A percentile compares a stretch with the other conserved stretches of the same genome.
Conservation (phyloP, 2,888 invertebrate genomes). For the Scaptomyza flava region DNA sequence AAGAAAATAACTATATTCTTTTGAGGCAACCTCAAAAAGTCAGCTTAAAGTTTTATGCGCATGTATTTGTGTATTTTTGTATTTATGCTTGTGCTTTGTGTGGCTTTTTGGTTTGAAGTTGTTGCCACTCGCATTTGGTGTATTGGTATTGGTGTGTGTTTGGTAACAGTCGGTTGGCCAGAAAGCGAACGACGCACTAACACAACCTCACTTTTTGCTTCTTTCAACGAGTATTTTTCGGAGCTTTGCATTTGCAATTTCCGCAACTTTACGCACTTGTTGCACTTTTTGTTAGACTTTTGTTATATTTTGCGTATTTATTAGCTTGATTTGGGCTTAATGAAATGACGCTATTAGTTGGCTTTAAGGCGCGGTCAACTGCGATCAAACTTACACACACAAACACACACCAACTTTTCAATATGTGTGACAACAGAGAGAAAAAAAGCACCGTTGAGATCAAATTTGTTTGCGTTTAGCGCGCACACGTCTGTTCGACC, state of each 20-base stretch:
- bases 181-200: constrained; percentile 56
- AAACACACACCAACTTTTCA: constrained; percentile 11
- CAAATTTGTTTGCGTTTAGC: constrained; percentile 52
- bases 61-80: constrained; percentile 7
- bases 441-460: constrained; percentile 78
- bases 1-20: constrained; percentile 24
- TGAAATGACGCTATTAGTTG: constrained; percentile 52
- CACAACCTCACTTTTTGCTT: constrained; percentile 74
- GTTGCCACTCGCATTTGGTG: constrained; percentile 5
- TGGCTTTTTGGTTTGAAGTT: constrained; percentile 15
- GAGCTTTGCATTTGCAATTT: constrained; percentile 24
- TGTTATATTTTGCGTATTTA: constrained; percentile 21
- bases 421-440: constrained; percentile 41
- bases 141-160: constrained; percentile 59
- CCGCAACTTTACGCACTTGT: constrained; percentile 43
- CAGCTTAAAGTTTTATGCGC: constrained; percentile 14
- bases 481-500: constrained; percentile 69
- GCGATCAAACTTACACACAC: constrained; percentile 57
- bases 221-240: constrained; percentile 23
- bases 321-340: constrained; percentile 15
- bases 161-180: constrained; percentile 70
- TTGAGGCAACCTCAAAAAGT: constrained; percentile 12
- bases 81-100: constrained; percentile 35
- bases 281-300: constrained; percentile 43
- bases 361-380: constrained; percentile 77